These are phyloP conservation scores for Pygoscelis adeliae DNA, from an alignment of 2,113 vertebrate genomes.

Conservation along the genomic window DNA sequence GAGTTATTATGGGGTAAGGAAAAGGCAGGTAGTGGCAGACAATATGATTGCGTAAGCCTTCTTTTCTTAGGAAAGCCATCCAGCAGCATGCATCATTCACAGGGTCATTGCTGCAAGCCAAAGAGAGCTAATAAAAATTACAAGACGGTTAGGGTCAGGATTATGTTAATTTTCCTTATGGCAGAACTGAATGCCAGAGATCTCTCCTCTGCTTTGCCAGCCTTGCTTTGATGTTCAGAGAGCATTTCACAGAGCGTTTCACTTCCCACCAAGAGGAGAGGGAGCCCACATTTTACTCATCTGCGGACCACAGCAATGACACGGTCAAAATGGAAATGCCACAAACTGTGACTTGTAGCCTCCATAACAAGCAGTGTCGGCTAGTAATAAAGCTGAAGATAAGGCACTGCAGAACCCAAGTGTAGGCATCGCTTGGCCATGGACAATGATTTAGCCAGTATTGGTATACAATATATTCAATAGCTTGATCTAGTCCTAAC, in stretches of 20 bases:
- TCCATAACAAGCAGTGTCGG: neutral
- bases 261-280: neutral
- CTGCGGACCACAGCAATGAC: neutral
- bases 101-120: constrained; percentile 2
- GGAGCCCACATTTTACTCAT: neutral
- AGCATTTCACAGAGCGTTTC: neutral
- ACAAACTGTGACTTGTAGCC: neutral
- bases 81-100: constrained; percentile 60
- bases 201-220: neutral
- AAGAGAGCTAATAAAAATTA: constrained; percentile 45
- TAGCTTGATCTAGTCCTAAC: neutral
- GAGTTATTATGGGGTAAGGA: neutral
- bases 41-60: constrained; percentile 15
- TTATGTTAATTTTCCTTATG: neutral
- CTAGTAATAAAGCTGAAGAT: neutral
- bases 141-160: constrained; percentile 8
- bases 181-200: constrained; percentile 16
- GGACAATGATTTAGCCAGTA: neutral
- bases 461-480: neutral
- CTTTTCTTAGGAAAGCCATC: constrained; percentile 54
- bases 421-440: neutral
- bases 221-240: neutral
- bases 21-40: neutral
- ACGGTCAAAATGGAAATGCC: neutral
- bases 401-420: neutral